phyloP scores from a whole-genome alignment of 2,113 vertebrate species.

The Girardinichthys multiradiatus region DNA sequence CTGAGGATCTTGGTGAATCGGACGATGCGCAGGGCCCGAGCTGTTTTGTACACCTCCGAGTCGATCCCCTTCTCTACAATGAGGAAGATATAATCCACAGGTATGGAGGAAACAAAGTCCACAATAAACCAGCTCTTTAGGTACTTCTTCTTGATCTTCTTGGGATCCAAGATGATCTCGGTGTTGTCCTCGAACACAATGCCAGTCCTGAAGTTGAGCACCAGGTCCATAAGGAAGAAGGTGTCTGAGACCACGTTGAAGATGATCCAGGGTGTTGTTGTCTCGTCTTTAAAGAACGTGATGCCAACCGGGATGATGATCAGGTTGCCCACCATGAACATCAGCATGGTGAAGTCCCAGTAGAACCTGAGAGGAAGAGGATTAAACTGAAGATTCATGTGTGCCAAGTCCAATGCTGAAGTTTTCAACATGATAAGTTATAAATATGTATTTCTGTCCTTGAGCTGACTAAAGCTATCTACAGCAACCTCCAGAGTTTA shows the following conservation, averaged over 20 bases:
- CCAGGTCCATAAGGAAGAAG: constrained; percentile 97
- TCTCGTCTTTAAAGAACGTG: constrained; percentile 99
- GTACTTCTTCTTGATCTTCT: constrained; percentile 96
- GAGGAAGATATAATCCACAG: constrained; percentile 99
- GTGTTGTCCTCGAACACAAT: constrained; percentile 99
- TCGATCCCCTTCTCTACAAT: constrained; percentile 98
- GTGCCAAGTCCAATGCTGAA: background rate
- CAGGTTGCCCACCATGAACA: constrained; percentile 99
- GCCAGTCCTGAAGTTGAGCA: constrained; percentile 97
- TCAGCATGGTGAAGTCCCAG: constrained; percentile 98
- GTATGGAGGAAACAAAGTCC: constrained; percentile 98
- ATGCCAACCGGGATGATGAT: constrained; percentile 99
- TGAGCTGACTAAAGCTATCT: background rate
- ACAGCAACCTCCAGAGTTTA: too few relatives aligned
- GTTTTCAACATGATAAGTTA: background rate
- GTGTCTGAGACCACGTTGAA: constrained; percentile 99
- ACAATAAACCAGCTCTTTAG: constrained; percentile 98
- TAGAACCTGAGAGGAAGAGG: constrained; percentile 86
- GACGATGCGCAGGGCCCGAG: constrained; percentile 92
- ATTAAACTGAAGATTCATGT: background rate
- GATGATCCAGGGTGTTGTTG: constrained; percentile 95
- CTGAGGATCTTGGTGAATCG: constrained; percentile 98
- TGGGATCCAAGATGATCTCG: constrained; percentile 95
- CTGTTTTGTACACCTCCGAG: constrained; percentile 97
- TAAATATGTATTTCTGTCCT: background rate